Evolutionary conservation across 1,140 invertebrate genomes (phyloP).

Genomic region (Drosophila obscura): DNA sequence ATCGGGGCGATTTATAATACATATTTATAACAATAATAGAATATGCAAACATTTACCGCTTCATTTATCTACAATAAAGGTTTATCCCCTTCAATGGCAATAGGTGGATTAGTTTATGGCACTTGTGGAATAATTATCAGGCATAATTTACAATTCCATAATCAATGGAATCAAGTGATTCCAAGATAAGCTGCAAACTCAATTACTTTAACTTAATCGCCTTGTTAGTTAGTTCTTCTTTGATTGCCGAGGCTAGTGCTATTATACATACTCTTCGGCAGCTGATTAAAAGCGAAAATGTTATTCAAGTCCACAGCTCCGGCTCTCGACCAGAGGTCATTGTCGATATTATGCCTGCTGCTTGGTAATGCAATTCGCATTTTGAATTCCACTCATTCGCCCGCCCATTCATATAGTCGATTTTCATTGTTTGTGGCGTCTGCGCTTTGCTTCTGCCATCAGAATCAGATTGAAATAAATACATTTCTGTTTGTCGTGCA

Average conservation of each 20-base stretch:
- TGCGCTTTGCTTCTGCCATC: slow-evolving; percentile 11
- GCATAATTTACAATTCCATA: slow-evolving; percentile 3
- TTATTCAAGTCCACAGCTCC: not conserved
- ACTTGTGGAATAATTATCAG: slow-evolving; percentile 4
- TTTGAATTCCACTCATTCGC: slow-evolving; percentile 14
- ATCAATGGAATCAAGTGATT: slow-evolving; percentile 23
- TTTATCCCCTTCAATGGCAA: too few species aligned
- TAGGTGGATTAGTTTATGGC: slow-evolving; percentile 1
- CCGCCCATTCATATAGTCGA: slow-evolving; percentile 10
- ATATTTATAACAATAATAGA: too few species aligned
- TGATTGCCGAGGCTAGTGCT: not conserved
- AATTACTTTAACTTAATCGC: not conserved
- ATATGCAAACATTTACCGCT: too few species aligned
- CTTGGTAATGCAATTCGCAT: slow-evolving; percentile 21
- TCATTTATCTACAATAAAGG: too few species aligned
- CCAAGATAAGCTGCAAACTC: slow-evolving; percentile 21
- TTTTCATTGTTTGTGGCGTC: slow-evolving; percentile 5
- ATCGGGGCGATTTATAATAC: too few species aligned
- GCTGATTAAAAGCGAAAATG: slow-evolving; percentile 15
- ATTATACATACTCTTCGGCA: too few species aligned
- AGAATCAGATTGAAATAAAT: slow-evolving; percentile 1
- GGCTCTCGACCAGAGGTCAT: not conserved
- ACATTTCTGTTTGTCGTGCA: slow-evolving; percentile 18
- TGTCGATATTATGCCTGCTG: slow-evolving; percentile 10
- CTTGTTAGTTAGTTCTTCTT: slow-evolving; percentile 19